Base-by-base conservation (phyloP, 2,888 invertebrate genomes). In the Aplocera efformata region DNA sequence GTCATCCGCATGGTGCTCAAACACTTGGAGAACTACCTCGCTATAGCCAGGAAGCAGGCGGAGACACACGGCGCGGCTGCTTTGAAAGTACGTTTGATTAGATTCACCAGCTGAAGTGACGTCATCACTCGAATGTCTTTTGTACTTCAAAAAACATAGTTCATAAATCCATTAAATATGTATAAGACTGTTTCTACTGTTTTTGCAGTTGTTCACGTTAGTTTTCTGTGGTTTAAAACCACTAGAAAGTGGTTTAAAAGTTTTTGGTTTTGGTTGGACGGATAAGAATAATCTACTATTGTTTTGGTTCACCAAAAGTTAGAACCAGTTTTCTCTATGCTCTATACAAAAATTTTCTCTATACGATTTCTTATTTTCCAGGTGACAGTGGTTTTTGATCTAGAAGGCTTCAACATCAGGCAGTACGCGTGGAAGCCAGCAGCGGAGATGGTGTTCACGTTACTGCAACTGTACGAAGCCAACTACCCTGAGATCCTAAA, bases 401-500 rank as follows among this genome's bases (percentile, higher is more conserved):
- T 95, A 90, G 93, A 94, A 35, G 92, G 92, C 21, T 94, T 95
- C 73, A 93, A 91, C 73, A 82, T 96, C 43, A 90, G 92, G 29
- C 94, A 94, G 63, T 96, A 93, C 71, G 92, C 96, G 38, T 97
- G 96, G 96, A 91, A 95, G 65, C 97, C 97, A 59, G 96, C 94
- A 38, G 92, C 94, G 1, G 94, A 97, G 78, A 90, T 95, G 66
- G 92, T 96, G 11, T 91, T 97, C 60, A 90, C 93, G 0, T 76
- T 96, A 22, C 91, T 97, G 25, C 94, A 96, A 76, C 91, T 96
- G 71, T 95, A 97, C 68, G 97, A 97, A 78, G 94, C 95, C 31
- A 97, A 98, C 81, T 97, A 97, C 72, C 97, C 97, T 0, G 97
- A 98, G 84, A 93, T 96, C 64, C 83, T 98, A 33, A 96, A 96